A percentile compares a stretch with the other conserved stretches of the same genome.
These are phyloP conservation scores for Pristis pectinata DNA, from an alignment of 2,797 vertebrate species.

Conservation along the genomic window DNA sequence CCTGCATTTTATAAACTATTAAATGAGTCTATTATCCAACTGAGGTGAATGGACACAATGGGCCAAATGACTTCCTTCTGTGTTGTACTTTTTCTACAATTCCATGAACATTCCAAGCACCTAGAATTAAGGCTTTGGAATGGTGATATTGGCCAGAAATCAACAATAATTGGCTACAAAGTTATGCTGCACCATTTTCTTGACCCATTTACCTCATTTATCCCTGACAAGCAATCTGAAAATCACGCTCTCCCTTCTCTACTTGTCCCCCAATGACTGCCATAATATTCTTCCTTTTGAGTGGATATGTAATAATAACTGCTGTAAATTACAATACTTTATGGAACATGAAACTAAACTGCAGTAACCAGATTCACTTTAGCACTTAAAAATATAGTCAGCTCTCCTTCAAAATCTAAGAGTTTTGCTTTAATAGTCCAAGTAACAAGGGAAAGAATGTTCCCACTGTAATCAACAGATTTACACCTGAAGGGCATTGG, in stretches of 20 bases:
- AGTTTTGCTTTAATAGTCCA: constrained; percentile 50
- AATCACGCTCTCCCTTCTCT: not conserved
- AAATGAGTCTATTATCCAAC: not conserved
- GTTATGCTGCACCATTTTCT: no score
- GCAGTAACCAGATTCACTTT: constrained; percentile 5
- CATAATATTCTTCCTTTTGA: not conserved
- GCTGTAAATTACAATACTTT: not conserved
- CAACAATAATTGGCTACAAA: not conserved
- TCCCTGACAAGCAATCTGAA: not conserved
- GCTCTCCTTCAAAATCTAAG: constrained; percentile 44
- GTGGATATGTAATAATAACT: not conserved
- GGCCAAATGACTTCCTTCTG: no score
- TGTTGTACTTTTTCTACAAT: no score
- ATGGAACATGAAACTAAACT: not conserved
- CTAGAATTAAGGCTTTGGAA: not conserved
- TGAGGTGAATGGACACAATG: no score
- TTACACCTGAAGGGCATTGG: constrained; percentile 47
- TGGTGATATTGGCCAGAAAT: not conserved
- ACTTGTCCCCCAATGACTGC: not conserved
- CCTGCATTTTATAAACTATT: not conserved
- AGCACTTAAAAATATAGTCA: not conserved
- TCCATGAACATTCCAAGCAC: not conserved
- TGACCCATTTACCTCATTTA: not conserved
- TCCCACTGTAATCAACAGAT: constrained; percentile 49
- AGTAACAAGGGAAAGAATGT: constrained; percentile 51